phyloP scores from a whole-genome alignment of 2,797 vertebrate species.

The Pangasius sanitwongsei region DNA sequence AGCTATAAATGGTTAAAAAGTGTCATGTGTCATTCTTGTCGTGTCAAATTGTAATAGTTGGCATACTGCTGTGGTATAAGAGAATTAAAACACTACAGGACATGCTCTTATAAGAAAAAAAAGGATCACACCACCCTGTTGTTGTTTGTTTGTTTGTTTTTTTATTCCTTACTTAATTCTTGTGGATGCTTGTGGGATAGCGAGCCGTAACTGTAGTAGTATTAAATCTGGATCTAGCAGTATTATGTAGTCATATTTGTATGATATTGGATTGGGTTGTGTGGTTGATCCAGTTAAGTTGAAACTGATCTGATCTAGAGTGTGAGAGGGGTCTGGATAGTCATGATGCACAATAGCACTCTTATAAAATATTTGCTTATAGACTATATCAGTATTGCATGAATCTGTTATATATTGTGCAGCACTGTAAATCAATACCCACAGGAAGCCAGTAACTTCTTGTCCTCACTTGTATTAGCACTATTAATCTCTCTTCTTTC shows the following conservation, averaged over 20 bases:
- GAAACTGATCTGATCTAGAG: neutral
- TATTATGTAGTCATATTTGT: neutral
- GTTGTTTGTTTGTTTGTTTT: neutral
- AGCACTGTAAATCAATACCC: neutral
- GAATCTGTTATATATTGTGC: neutral
- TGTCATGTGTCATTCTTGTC: neutral
- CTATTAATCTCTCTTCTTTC: constrained; percentile 8
- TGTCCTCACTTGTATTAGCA: neutral
- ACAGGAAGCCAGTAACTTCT: neutral
- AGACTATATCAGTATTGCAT: neutral
- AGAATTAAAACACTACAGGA: neutral
- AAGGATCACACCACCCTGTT: neutral
- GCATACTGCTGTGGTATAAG: neutral
- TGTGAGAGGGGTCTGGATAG: neutral
- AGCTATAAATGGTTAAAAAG: neutral
- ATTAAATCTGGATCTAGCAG: neutral
- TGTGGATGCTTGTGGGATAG: neutral
- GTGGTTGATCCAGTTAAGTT: neutral
- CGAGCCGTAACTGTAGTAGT: neutral
- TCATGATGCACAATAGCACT: neutral
- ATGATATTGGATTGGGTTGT: neutral
- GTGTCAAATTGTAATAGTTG: neutral
- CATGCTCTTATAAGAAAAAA: neutral
- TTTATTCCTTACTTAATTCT: neutral
- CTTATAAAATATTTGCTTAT: neutral